Conservation (phyloP, 1,140 invertebrate genomes). For the Nasonia longicornis region DNA sequence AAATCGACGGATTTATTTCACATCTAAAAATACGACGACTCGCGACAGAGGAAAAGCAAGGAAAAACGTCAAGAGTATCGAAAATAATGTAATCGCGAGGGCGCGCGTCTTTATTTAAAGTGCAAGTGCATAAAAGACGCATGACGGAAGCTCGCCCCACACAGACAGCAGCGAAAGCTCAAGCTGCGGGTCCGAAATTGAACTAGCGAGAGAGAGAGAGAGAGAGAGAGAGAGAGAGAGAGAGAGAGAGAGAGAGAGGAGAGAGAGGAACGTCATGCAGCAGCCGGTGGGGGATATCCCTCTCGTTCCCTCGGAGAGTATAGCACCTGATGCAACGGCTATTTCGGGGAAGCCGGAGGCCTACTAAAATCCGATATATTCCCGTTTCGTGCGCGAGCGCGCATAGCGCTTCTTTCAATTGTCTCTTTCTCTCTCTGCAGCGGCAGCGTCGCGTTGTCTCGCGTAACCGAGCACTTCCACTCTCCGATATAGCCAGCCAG, state of each 20-base stretch:
- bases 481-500: neutral
- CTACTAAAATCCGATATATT: slow-evolving; percentile 38
- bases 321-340: slow-evolving; percentile 39
- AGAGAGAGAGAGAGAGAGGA: too few species aligned
- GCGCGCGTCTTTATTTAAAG: slow-evolving; percentile 38
- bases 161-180: neutral
- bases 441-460: slow-evolving; percentile 35
- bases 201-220: neutral
- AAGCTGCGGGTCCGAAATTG: slow-evolving; percentile 11
- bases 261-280: neutral
- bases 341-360: slow-evolving; percentile 37
- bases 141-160: neutral
- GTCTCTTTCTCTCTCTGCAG: neutral
- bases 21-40: slow-evolving; percentile 22
- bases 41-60: neutral
- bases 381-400: slow-evolving; percentile 23
- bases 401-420: slow-evolving; percentile 8
- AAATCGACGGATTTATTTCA: slow-evolving; percentile 22
- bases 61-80: slow-evolving; percentile 19
- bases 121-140: slow-evolving; percentile 37
- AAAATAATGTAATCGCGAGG: slow-evolving; percentile 28
- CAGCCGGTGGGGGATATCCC: slow-evolving; percentile 5
- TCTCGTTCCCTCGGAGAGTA: neutral
- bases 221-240: too few species aligned
- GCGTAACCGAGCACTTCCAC: slow-evolving; percentile 22